Base-by-base conservation (phyloP, 2,113 vertebrate species). In the Pygoscelis antarcticus region DNA sequence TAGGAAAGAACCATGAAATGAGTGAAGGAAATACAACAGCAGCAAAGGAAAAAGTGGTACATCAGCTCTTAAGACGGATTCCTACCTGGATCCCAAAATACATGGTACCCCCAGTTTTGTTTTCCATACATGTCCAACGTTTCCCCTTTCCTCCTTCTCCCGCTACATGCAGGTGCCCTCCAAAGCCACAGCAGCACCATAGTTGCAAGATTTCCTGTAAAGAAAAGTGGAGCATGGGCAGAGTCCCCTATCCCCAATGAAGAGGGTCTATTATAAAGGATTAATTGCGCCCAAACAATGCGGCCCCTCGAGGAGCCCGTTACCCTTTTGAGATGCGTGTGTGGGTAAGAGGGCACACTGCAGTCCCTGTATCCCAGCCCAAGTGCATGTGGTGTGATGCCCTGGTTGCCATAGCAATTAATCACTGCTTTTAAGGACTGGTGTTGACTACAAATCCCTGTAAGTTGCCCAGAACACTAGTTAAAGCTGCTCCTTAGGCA, bases 361-460 rank as follows among this genome's bases (percentile, higher is more conserved):
- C 66, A 47, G 21, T 87, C 94, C 93, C 55, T 94, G 38, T 87
- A 49, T 95, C 95, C 94, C 83, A 91, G 91, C 95, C 93, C 86
- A 21, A 96, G 94, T 69, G 82, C 29, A 12, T 93, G 60, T 89
- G 71, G 47, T 94, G 69, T 74, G 27, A 88, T 97, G 70, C 79
- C 78, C 77, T 87, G 65, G 97, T 98, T 98, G 89, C 95, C 69
- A 97, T 98, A 96, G 97, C 82, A 94, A 97, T 97, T 97, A 98
- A 97, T 97, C 71, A 5, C 19, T 4, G 52, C 76, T 93, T 87
- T 30, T 94, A 94, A 96, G 96, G 94, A 87, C 93, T 93, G 77
- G 51, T 69, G 36, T 61, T 2, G 66, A 94, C 96, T 98, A 95
- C 84, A 95, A 95, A 97, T 94, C 81, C 82, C 82, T 96, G 81